Conservation (phyloP, 2,888 invertebrate genomes). For the Dicyrtomina minuta region DNA sequence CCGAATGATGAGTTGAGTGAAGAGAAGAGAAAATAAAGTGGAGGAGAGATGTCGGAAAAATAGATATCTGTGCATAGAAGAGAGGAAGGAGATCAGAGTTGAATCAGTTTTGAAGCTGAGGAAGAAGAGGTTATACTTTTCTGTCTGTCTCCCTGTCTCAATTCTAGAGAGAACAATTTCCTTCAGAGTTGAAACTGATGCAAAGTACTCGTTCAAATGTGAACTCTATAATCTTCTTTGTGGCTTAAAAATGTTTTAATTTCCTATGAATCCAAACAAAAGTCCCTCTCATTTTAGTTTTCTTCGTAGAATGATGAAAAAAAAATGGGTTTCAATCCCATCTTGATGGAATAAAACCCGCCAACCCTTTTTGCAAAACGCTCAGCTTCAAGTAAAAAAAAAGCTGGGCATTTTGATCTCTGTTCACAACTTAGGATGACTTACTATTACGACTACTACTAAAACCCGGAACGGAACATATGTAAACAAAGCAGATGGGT, state of each 20-base stretch:
- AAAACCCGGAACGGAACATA: slow-evolving; percentile 33
- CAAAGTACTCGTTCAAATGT: slow-evolving; percentile 34
- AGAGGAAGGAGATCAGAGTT: background rate
- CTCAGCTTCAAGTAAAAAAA: slow-evolving; percentile 15
- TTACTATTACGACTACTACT: no score
- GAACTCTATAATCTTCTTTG: slow-evolving; percentile 51
- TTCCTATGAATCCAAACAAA: slow-evolving; percentile 53
- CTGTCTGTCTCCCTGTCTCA: background rate
- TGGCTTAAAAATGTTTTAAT: slow-evolving; percentile 52
- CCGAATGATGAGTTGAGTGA: slow-evolving; percentile 24
- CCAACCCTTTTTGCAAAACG: background rate
- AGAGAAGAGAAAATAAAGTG: slow-evolving; percentile 24
- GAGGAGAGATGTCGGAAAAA: background rate
- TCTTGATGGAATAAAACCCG: slow-evolving; percentile 26
- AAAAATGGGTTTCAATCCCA: slow-evolving; percentile 14
- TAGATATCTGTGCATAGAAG: background rate
- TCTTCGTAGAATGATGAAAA: slow-evolving; percentile 39
- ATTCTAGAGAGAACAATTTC: slow-evolving; percentile 33
- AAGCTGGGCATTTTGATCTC: slow-evolving; percentile 29
- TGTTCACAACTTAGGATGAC: slow-evolving; percentile 15
- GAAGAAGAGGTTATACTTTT: background rate
- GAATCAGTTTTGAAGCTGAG: no score
- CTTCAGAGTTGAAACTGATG: slow-evolving; percentile 37
- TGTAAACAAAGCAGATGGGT: background rate
- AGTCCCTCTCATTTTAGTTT: slow-evolving; percentile 34